phyloP scores from a whole-genome alignment of 2,113 vertebrate species.

The Lasiurus cinereus region DNA sequence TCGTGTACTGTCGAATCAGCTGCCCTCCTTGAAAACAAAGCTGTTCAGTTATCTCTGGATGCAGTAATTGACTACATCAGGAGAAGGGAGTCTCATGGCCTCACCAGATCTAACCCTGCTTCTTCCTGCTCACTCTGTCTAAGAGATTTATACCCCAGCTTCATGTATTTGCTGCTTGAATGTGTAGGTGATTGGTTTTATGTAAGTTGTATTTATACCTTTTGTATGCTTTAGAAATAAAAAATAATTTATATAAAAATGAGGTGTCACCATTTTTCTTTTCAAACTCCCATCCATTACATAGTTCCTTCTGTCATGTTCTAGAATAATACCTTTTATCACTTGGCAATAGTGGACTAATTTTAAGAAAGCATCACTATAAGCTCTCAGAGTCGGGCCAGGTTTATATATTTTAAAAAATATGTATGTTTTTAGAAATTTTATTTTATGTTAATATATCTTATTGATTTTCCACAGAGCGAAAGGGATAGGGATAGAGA shows the following conservation, averaged over 20 bases:
- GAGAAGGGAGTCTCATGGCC: neutral
- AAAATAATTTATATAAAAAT: constrained; percentile 84
- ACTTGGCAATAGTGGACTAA: neutral
- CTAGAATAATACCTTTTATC: neutral
- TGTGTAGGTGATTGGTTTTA: constrained; percentile 71
- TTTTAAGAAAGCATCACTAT: neutral
- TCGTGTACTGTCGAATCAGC: neutral
- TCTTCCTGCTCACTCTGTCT: neutral
- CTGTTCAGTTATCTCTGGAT: neutral
- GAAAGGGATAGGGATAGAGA: too few relatives aligned
- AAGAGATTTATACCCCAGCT: neutral
- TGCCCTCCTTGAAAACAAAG: neutral
- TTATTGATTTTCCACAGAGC: too few relatives aligned
- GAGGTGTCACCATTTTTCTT: neutral
- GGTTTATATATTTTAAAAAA: neutral
- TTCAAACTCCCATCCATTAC: neutral
- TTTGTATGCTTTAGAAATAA: constrained; percentile 87
- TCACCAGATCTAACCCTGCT: neutral
- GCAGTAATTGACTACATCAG: neutral
- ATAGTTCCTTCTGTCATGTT: neutral
- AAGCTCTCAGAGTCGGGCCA: neutral
- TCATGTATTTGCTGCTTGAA: neutral
- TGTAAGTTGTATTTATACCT: constrained; percentile 86
- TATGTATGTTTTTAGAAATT: too few relatives aligned
- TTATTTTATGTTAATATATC: too few relatives aligned